A percentile compares a stretch with the other conserved stretches of the same genome.
Conservation (phyloP, 2,797 vertebrate genomes). For the Nothura maculosa region DNA sequence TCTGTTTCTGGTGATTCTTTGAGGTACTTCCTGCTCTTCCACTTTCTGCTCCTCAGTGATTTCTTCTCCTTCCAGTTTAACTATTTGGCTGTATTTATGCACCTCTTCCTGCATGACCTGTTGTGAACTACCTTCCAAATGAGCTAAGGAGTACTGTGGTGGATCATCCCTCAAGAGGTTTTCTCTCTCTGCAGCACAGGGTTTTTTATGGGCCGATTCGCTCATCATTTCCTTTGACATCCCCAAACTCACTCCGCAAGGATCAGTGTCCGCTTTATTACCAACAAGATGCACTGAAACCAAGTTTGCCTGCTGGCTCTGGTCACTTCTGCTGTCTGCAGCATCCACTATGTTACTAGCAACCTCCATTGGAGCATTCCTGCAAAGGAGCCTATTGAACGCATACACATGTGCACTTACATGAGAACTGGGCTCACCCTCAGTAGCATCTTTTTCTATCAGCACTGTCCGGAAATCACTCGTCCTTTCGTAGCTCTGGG, state of each 20-base stretch:
- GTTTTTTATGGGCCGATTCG: constrained; percentile 63
- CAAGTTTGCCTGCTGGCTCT: constrained; percentile 66
- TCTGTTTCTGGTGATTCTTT: constrained; percentile 85
- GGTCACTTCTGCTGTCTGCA: constrained; percentile 69
- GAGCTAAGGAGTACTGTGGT: constrained; percentile 69
- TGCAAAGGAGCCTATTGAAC: constrained; percentile 62
- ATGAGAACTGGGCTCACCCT: constrained; percentile 59
- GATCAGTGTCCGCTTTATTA: constrained; percentile 68
- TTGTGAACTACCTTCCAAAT: constrained; percentile 73
- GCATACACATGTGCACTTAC: constrained; percentile 6
- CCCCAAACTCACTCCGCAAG: constrained; percentile 69
- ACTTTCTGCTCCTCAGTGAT: constrained; percentile 84
- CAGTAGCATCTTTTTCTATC: constrained; percentile 65
- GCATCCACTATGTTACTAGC: constrained; percentile 56
- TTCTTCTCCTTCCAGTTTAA: constrained; percentile 81
- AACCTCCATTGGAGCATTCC: constrained; percentile 58
- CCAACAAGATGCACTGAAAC: constrained; percentile 45
- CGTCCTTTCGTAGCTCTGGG: constrained; percentile 66
- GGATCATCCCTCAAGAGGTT: constrained; percentile 60
- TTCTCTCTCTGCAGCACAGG: constrained; percentile 62
- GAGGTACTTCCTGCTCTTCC: constrained; percentile 80
- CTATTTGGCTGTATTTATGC: constrained; percentile 74
- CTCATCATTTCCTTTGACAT: constrained; percentile 66
- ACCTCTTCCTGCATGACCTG: constrained; percentile 73
- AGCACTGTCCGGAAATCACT: constrained; percentile 16